Evolutionary conservation across 2,797 vertebrate species (phyloP), one percentile per base, ranked within the genome.

Genomic region (Phataginus tricuspis): DNA sequence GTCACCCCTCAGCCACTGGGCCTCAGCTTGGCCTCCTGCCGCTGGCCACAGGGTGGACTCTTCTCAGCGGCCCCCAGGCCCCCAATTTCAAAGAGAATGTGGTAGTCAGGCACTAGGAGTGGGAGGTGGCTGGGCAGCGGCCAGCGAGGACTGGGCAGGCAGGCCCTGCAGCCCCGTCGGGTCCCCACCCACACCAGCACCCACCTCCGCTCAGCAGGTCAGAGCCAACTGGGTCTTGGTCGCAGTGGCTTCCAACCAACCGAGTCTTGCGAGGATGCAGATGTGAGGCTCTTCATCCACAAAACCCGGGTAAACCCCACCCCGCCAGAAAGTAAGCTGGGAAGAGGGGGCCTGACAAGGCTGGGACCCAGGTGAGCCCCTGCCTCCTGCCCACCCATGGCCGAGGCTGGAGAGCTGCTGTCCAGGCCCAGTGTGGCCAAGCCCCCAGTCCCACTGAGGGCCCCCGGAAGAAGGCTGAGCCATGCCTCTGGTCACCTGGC

Each of bases 1-100:
- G n/a, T n/a, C 21, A 3, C 0, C 37, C 34, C 12, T 7, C n/a
- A 0, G 15, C 14, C 6, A 2, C 34, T 1, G 2, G 4, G 7
- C 11, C 4, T 23, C 63, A 6, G 45, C 59, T 15, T 13, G 45
- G 12, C 1, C 29, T 53, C 34, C 31, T 27, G 19, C 2, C 5
- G 61, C 72, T 25, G 34, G 25, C 5, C 0, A 7, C 11, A 4
- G 27, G 34, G 16, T 45, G 55, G 49, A n/a, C 51, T 23, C 63
- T 79, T 27, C 63, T 57, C 0, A 1, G 63, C 19, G 18, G 72
- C 23, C 25, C 55, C 53, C 64, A 29, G 4, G 16, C 19, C 51
- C 37, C 69, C 90, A 21, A 15, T 69, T 14, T 85, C 49, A 5
- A 11, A 0, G 69, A n/a, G 34, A 45, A 25, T 2, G 10, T 31